Base-by-base conservation (phyloP, 2,113 vertebrate genomes). In the Nicator chloris region DNA sequence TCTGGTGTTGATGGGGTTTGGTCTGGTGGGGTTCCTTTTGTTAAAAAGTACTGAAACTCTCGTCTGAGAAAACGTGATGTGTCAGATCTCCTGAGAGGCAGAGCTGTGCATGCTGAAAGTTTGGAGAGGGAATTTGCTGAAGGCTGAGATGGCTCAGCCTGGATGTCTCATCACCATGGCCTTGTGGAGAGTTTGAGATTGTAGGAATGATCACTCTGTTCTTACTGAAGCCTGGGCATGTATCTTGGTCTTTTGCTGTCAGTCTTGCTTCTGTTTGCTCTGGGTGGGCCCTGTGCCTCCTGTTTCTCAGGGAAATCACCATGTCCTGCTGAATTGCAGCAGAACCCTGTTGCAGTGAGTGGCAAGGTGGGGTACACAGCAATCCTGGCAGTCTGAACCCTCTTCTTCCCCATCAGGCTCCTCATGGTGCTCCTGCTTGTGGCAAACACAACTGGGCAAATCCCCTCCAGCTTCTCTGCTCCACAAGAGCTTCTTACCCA, bases 11-110 rank as follows among this genome's bases (percentile, higher is more conserved):
- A 22, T 33, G 63, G 35, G 51, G 39, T 44, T 63, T 49, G 40
- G 10, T 51, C 49, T 77, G 63, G 19, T 76, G n/a, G 51, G 49
- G 44, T 5, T 73, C 42, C 30, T 88, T 16, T 16, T 31, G 9
- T 61, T 73, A 19, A 49, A 60, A 70, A 69, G 4, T 5, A 21
- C 42, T 49, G 37, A 42, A 76, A 47, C 4, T 59, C 20, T 47
- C 22, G 33, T 18, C 31, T 50, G 59, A 57, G n/a, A n/a, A n/a
- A 76, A 59, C 0, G 0, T 13, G 37, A 11, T 23, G 66, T 11
- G 7, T 51, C 16, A n/a, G 20, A 5, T 13, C 8, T 80, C 28
- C 22, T 15, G 69, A 4, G 19, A 69, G 84, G 40, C 12, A 22
- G 37, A 57, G 45, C 49, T 82, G 40, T 40, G 40, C 40, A 40